Base-by-base conservation (phyloP, 2,113 vertebrate species). In the Perca schrenkii region DNA sequence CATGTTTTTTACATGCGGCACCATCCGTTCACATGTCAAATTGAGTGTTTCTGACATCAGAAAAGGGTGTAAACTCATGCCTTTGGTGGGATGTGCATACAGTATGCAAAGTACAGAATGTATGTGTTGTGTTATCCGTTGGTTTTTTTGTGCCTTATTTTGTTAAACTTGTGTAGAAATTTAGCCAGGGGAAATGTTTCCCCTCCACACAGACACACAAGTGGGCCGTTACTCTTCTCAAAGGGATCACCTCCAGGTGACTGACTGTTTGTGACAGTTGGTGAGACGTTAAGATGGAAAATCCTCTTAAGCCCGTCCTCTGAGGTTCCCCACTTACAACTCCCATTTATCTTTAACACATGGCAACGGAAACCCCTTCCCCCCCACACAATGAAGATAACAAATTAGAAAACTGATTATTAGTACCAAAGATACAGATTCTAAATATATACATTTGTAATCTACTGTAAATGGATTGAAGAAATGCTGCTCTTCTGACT, bases 221-320 rank as follows among this genome's bases (percentile, higher is more conserved):
- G n/a, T n/a, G 46, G 6, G 15, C 25, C 4, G 2, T 31, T 14
- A 52, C 36, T 49, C 47, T 40, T 21, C 72, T 89, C 71, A 60
- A n/a, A 54, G 68, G 89, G 84, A 76, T 90, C 91, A 91, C 80
- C 85, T 89, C 47, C 91, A 93, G 93, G 88, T 93, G 92, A 87
- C 85, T 74, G 84, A 86, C 78, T 92, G 90, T 76, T 84, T 80
- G 84, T 92, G 91, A 91, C 90, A 94, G 91, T 88, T 89, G 79
- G 63, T 72, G 50, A 88, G 83, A 83, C 62, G 43, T 84, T 90
- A 89, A 93, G 87, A 92, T 88, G 88, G 89, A 92, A 93, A 94
- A 94, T 92, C 94, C 88, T 93, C 92, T 93, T 92, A 89, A 46
- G 49, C 54, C 25, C 10, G n/a, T 50, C 61, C 71, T 67, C n/a